Base-by-base conservation (phyloP, 2,797 vertebrate genomes). In the Rhynchotus rufescens region DNA sequence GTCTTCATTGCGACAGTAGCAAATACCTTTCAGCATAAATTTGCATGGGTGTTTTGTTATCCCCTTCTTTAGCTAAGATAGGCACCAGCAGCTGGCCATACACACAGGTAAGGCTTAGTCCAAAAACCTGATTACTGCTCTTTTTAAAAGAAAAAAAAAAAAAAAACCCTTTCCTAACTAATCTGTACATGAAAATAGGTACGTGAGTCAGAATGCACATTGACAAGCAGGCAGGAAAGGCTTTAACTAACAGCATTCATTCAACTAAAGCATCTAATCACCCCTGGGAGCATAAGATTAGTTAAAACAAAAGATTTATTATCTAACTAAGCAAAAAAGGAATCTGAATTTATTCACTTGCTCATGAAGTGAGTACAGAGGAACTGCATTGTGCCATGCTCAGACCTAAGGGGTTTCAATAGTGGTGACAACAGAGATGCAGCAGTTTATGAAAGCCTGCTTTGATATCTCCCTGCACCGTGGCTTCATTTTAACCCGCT, bases 241-340 rank as follows among this genome's bases (percentile, higher is more conserved):
- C 79, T 95, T 91, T 90, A 80, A 93, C 92, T 94, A 91, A 95
- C 72, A 83, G 74, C 65, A 95, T 96, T 92, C 88, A 66, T 92
- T 91, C 85, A 93, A 61, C 52, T 94, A 77, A 85, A 80, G 49
- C 65, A 92, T 84, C 77, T 89, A 89, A 92, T 95, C 88, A 81
- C 60, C 76, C 56, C 84, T 92, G 90, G 75, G 91, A 95, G 75
- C 57, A 84, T 91, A 71, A 87, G 92, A 91, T 93, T 83, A 90
- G 81, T 90, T 94, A 90, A 95, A 95, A 87, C 73, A 84, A 77
- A 89, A 72, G 78, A 49, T 42, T 77, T 88, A 26, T 76, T 73
- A 83, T 84, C 74, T 78, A 36, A 76, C 64, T 61, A 84, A 78
- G 45, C n/a, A 42, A 61, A 80, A 88, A 84, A n/a, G 42, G 52